phyloP scores from a whole-genome alignment of 2,797 vertebrate species.

The Eidolon dupreanum region DNA sequence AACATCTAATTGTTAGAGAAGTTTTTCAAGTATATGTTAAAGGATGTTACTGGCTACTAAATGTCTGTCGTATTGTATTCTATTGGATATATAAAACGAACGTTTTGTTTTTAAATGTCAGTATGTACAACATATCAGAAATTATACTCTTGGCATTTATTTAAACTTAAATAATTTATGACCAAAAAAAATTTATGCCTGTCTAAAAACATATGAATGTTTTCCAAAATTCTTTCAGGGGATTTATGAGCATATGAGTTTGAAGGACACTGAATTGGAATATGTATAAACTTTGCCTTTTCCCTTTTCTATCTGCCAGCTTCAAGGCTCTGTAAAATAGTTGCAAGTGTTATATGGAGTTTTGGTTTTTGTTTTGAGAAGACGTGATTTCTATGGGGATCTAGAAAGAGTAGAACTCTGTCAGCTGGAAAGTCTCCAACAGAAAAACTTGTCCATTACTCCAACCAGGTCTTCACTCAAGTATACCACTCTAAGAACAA shows the following conservation, averaged over 20 bases:
- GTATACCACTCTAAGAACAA: not conserved
- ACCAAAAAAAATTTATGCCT: not conserved
- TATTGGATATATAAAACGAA: not conserved
- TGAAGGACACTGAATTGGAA: not conserved
- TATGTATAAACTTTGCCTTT: not conserved
- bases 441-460: not conserved
- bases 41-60: not conserved
- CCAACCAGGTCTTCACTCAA: not conserved
- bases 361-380: not conserved
- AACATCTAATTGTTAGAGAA: not conserved
- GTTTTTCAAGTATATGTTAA: not conserved
- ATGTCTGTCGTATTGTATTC: not conserved
- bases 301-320: not conserved
- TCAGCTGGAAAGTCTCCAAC: not conserved
- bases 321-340: not conserved
- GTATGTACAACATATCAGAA: not conserved
- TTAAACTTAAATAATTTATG: not conserved
- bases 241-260: not conserved
- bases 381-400: not conserved
- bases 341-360: not conserved
- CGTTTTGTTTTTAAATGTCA: not conserved
- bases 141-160: not conserved
- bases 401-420: not conserved
- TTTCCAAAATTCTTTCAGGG: not conserved
- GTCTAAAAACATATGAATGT: not conserved